Percentiles rank a stretch among this genome's conserved stretches.
phyloP scores from a whole-genome alignment of 2,888 invertebrate genomes.

The Philonicus albiceps region DNA sequence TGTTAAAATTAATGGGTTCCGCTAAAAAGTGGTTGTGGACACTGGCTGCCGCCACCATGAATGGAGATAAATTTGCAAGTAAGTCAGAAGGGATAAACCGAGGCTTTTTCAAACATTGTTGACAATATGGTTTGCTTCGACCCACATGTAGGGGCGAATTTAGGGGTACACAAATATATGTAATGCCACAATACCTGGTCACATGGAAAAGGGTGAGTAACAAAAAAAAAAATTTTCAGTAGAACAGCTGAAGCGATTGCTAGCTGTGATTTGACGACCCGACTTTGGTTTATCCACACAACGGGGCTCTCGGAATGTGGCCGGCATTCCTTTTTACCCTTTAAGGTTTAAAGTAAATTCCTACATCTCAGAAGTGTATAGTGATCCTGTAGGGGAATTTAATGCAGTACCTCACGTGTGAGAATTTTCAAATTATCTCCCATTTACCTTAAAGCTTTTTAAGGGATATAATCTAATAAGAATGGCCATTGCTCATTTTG shows the following conservation, averaged over 20 bases:
- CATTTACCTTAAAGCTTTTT: neutral
- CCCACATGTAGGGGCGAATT: neutral
- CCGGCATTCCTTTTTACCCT: neutral
- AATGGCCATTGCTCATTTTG: neutral
- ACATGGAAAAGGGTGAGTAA: neutral
- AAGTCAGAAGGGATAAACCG: neutral
- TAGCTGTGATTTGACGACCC: neutral
- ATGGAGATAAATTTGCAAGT: neutral
- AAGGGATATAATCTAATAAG: neutral
- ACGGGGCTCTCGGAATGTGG: neutral
- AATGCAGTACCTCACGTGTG: neutral
- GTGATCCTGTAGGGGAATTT: neutral
- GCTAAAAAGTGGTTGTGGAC: neutral
- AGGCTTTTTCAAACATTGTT: neutral
- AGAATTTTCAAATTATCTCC: neutral
- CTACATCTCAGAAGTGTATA: neutral
- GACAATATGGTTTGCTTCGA: neutral
- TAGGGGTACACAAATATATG: neutral
- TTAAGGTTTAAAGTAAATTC: neutral
- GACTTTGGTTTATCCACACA: neutral
- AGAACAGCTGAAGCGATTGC: neutral
- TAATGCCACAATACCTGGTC: neutral
- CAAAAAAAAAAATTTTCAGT: neutral
- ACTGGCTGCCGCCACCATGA: neutral
- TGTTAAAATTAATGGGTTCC: neutral